Percentiles rank a stretch among this genome's conserved stretches.
Evolutionary conservation across 2,888 invertebrate species (phyloP).

Genomic region (Eueremaeus valkanovi): DNA sequence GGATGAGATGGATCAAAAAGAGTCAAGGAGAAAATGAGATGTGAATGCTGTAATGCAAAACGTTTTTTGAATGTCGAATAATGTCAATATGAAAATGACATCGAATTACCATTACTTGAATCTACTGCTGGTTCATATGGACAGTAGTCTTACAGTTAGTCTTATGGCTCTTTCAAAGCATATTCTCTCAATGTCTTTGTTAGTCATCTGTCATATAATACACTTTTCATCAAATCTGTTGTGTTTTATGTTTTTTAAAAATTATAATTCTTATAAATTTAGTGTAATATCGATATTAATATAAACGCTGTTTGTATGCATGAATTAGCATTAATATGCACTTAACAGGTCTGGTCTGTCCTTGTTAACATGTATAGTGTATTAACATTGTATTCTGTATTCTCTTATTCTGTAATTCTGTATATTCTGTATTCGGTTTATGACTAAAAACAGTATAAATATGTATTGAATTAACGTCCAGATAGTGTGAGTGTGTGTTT

Average conservation of each 20-base stretch:
- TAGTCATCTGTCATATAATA: neutral
- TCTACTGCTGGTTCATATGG: neutral
- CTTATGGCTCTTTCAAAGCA: neutral
- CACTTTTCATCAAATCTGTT: constrained; percentile 3
- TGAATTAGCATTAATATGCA: constrained; percentile 22
- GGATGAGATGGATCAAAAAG: neutral
- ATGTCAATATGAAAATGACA: neutral
- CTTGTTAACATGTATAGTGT: constrained; percentile 23
- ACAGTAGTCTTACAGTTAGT: neutral
- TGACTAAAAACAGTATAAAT: constrained; percentile 5
- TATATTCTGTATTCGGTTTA: too few relatives aligned
- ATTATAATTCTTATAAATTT: neutral
- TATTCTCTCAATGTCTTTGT: neutral
- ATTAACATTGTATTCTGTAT: constrained; percentile 18
- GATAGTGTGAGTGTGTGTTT: neutral
- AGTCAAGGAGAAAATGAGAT: constrained; percentile 5
- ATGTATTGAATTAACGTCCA: neutral
- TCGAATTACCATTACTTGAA: neutral
- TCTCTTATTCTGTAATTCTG: too few relatives aligned
- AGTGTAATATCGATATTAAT: neutral
- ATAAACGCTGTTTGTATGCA: constrained; percentile 7
- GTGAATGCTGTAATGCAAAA: constrained; percentile 8
- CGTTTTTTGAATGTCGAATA: neutral
- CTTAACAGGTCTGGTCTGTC: constrained; percentile 9
- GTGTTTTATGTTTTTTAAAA: neutral